These are phyloP conservation scores for Gorsachius goisagi DNA, from an alignment of 2,113 vertebrate species.

Conservation along the genomic window DNA sequence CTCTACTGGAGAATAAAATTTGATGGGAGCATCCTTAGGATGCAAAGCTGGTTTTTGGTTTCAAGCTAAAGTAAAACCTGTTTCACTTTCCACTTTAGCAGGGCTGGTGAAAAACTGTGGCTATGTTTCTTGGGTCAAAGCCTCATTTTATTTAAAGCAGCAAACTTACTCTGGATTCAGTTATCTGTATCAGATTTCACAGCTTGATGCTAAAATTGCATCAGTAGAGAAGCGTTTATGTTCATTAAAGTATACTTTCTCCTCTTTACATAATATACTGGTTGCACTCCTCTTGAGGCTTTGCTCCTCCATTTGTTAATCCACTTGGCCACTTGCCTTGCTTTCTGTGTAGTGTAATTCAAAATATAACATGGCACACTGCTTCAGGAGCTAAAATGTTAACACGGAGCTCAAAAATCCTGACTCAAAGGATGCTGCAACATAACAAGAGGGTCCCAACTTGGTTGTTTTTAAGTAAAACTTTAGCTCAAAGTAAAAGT, in stretches of 20 bases:
- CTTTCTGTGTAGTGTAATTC: neutral
- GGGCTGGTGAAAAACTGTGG: neutral
- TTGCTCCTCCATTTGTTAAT: neutral
- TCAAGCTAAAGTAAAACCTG: neutral
- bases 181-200: neutral
- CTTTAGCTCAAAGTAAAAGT: neutral
- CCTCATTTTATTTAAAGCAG: neutral
- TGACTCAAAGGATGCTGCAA: neutral
- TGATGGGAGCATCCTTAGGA: neutral
- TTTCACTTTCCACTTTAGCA: neutral
- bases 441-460: neutral
- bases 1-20: neutral
- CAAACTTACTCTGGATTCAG: neutral
- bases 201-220: neutral
- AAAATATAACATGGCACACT: neutral
- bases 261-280: neutral
- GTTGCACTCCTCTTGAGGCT: neutral
- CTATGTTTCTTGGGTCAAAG: neutral
- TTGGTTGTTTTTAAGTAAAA: constrained; percentile 58
- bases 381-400: neutral
- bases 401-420: neutral
- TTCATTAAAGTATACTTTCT: neutral
- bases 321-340: neutral
- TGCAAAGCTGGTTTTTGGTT: neutral
- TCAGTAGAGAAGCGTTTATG: neutral